Evolutionary conservation across 2,113 vertebrate species (phyloP), one percentile per base, ranked within the genome.

Genomic region (Microtus pennsylvanicus): DNA sequence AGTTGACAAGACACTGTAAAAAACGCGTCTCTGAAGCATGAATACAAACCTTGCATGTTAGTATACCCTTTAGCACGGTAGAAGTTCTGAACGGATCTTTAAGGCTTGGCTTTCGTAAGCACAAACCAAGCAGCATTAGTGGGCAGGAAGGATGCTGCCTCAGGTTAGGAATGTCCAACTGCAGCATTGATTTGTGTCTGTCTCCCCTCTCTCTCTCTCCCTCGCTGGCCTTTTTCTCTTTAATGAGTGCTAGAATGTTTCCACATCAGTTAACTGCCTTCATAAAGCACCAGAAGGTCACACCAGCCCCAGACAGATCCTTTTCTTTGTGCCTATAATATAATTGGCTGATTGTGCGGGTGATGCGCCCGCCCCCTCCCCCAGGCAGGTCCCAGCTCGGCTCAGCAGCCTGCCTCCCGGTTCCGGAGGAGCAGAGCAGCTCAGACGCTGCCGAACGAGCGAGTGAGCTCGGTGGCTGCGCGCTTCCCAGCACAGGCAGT

Each of bases 271-370:
- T 96, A 96, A 96, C 98, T 97, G 98, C 97, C 97, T 98, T 96
- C 98, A 95, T 96, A 92, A 98, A 98, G 94, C 97, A 96, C 97
- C 98, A 96, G 98, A 98, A 98, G 98, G 98, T 98, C 98, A 98
- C 99, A 94, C 95, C 97, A 88, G 98, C 98, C 87, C 97, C 97
- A 97, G 95, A 93, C 92, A 90, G 97, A 94, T 96, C 96, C 97
- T 96, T 96, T 93, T 86, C 98, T 98, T 98, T 98, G 98, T 98
- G 98, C 95, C 96, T 96, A 82, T 95, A 86, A 96, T 96, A 98
- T 98, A 98, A 98, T 98, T 98, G 98, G 98, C 98, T 98, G 98
- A 98, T 98, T 98, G 98, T 98, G 97, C 98, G 95, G 16, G 98
- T 76, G 98, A 98, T 98, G 98, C 93, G 98, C 97, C 97, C 97